Conservation (phyloP, 1,140 invertebrate species). For the Grapholita molesta region DNA sequence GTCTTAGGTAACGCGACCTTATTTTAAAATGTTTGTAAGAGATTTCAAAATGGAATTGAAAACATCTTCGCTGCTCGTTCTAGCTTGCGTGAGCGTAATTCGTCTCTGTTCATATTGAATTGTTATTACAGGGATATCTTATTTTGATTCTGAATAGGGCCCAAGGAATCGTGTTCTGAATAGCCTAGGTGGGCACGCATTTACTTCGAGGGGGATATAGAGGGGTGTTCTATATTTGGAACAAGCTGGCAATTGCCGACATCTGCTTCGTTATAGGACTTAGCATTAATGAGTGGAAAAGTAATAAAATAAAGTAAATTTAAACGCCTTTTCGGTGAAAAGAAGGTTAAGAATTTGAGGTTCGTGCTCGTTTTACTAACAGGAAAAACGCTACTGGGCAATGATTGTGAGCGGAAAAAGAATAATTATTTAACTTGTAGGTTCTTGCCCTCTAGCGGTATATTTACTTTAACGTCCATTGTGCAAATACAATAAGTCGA, state of each 20-base stretch:
- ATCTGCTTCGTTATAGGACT: conserved; percentile 3
- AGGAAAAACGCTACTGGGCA: neutral
- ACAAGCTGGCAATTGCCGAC: conserved; percentile 2
- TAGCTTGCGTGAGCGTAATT: neutral
- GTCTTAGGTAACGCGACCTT: too few relatives aligned
- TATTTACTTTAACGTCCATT: too few relatives aligned
- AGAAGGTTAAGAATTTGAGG: neutral
- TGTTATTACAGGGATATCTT: too few relatives aligned
- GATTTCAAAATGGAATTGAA: neutral
- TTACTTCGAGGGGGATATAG: neutral
- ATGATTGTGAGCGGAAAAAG: neutral
- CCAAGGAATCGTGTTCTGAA: conserved; percentile 4
- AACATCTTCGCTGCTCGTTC: neutral
- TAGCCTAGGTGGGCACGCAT: neutral
- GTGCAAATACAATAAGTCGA: too few relatives aligned
- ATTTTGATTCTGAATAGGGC: neutral
- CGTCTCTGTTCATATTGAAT: too few relatives aligned
- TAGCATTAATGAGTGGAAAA: neutral
- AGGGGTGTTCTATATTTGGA: conserved; percentile 1
- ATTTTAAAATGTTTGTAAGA: too few relatives aligned
- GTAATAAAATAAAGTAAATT: neutral
- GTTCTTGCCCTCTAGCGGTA: too few relatives aligned
- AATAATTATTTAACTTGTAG: neutral
- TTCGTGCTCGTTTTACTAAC: neutral
- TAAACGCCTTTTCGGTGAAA: neutral